Conservation (phyloP, 1,140 invertebrate species). For the Rhagoletis zephyria region DNA sequence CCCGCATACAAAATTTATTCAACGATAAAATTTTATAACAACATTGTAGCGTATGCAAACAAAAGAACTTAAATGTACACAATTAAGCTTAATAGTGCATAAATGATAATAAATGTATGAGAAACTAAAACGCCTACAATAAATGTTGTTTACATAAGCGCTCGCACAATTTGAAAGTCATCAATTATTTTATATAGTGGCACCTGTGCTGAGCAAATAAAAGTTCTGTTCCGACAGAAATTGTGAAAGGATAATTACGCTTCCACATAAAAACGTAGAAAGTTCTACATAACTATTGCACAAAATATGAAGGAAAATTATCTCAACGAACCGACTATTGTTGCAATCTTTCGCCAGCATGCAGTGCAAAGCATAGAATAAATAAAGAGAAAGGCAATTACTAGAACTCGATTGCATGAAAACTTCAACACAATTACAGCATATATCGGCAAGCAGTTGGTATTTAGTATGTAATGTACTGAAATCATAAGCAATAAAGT, state of each 20-base stretch:
- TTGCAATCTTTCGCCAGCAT: background rate
- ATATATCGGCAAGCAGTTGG: background rate
- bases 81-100: background rate
- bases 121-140: background rate
- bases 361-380: background rate
- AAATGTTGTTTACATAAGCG: background rate
- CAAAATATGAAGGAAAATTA: background rate
- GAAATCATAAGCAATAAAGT: background rate
- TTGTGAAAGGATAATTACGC: background rate
- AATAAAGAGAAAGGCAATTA: slow-evolving; percentile 10
- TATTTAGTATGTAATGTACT: background rate
- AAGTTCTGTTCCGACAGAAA: background rate
- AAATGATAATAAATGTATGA: background rate
- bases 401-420: background rate
- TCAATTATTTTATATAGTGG: no score
- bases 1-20: background rate
- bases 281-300: background rate
- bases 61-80: background rate
- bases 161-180: background rate
- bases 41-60: background rate
- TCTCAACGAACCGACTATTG: background rate
- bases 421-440: background rate
- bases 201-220: background rate
- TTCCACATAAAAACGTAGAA: background rate
- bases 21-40: background rate